phyloP scores from a whole-genome alignment of 2,888 invertebrate genomes.

The Cremastinae sp. region DNA sequence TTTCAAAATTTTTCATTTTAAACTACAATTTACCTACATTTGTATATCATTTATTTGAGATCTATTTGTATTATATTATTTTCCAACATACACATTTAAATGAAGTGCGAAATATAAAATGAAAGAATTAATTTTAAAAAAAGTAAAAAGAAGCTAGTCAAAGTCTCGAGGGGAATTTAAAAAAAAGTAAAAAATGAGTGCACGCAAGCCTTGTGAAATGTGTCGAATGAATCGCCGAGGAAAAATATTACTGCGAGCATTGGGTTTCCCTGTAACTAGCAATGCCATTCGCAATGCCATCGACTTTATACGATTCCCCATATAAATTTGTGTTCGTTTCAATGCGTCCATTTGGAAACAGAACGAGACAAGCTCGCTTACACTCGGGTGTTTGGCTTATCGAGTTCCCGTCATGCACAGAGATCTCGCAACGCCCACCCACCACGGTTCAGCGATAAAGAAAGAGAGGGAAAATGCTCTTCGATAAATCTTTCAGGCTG shows the following conservation, averaged over 20 bases:
- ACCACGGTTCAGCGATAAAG: conserved; percentile 63
- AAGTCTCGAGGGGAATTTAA: too few species aligned
- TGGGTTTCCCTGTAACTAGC: conserved; percentile 9
- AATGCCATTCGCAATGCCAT: conserved; percentile 11
- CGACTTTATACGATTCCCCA: conserved; percentile 47
- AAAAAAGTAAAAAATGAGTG: too few species aligned
- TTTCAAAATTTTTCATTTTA: too few species aligned
- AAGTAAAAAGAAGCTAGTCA: too few species aligned
- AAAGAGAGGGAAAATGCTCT: conserved; percentile 26
- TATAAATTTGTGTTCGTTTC: conserved; percentile 74
- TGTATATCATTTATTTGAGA: too few species aligned
- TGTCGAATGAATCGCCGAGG: not conserved
- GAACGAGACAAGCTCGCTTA: conserved; percentile 62
- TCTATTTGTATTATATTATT: too few species aligned
- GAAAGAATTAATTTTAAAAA: too few species aligned
- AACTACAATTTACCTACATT: too few species aligned
- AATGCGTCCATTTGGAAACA: conserved; percentile 57
- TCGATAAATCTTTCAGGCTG: conserved; percentile 63
- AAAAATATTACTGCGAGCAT: conserved; percentile 13
- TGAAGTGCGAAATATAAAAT: too few species aligned
- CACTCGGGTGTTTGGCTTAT: conserved; percentile 69
- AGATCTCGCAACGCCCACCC: conserved; percentile 48
- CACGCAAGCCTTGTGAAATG: too few species aligned
- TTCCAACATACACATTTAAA: too few species aligned
- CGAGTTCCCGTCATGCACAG: conserved; percentile 75